Base-by-base conservation (phyloP, 2,113 vertebrate species). In the Acanthochromis polyacanthus region DNA sequence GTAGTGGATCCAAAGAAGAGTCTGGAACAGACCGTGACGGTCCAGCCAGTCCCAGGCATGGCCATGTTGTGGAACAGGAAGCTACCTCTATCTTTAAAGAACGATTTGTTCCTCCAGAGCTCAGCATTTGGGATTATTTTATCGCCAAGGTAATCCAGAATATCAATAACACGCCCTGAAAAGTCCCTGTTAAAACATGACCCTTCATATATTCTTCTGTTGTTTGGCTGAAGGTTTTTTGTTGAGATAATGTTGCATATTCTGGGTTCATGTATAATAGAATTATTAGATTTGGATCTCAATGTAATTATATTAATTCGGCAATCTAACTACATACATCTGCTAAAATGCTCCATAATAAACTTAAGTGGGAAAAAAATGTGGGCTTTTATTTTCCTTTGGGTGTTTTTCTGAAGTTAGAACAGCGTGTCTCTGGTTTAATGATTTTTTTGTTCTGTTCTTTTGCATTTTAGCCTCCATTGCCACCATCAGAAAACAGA, bases 91-190 rank as follows among this genome's bases (percentile, higher is more conserved):
- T 84, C 85, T 93, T 94, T 75, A 97, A 93, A 65, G 98, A 99
- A 83, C 94, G 94, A 52, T 99, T 98, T 80, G 94, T 99, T 55
- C 96, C 97, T 36, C 98, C 98, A 15, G 97, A 98, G 69, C 96
- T 99, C 84, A 99, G 98, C 89, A 97, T 99, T 91, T 99, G 98
- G 98, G 98, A 99, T 93, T 99, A 97, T 85, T 99, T 99, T 66
- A 97, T 99, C 73, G 95, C 97, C 60, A 99, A 99, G 97, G 98
- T 99, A 95, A 82, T 16, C 32, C 28, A 78, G 2, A 40, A 25
- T n/a, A 78, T 63, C 8, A 19, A 5, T 43, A 38, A 14, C 10
- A 7, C 25, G 16, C 32, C 32, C 7, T 36, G 32, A 9, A 43
- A 5, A 25, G 28, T 59, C 11, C 45, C 10, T 20, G 22, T 7